A percentile compares a stretch with the other conserved stretches of the same genome.
Conservation (phyloP, 2,797 vertebrate species). For the Crenichthys baileyi region DNA sequence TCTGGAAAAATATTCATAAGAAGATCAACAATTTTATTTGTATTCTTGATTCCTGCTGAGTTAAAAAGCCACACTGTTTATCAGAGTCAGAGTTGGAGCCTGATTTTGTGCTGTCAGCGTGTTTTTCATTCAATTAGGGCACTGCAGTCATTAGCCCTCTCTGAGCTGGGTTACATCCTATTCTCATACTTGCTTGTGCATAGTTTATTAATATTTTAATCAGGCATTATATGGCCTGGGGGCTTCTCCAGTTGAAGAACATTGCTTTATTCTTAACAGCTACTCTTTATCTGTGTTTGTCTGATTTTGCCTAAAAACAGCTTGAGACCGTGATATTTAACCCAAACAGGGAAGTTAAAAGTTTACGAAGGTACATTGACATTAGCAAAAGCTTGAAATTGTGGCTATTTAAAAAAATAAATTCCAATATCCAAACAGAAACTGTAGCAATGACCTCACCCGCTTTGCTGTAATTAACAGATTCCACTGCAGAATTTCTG, state of each 20-base stretch:
- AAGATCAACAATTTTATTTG: neutral
- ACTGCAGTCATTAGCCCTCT: neutral
- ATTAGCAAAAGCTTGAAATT: neutral
- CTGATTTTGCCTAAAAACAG: conserved; percentile 8
- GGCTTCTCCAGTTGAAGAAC: neutral
- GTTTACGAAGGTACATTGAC: neutral
- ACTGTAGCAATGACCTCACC: neutral
- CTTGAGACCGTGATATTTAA: neutral
- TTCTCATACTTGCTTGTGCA: neutral
- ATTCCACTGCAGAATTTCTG: neutral
- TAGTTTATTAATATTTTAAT: conserved; percentile 7
- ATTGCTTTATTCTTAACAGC: neutral
- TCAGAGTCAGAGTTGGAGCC: neutral
- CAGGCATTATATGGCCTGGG: neutral
- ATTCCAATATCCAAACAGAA: neutral
- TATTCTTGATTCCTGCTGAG: neutral
- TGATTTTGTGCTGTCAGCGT: neutral
- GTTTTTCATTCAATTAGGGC: neutral
- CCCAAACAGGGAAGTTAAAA: neutral
- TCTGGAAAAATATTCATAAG: neutral
- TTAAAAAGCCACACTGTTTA: neutral
- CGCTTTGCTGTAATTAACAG: neutral
- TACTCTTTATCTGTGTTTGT: neutral
- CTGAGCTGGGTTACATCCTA: neutral
- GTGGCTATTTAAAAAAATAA: neutral